These are phyloP conservation scores for Chiloscyllium punctatum DNA, from an alignment of 2,797 vertebrate genomes.

Conservation along the genomic window DNA sequence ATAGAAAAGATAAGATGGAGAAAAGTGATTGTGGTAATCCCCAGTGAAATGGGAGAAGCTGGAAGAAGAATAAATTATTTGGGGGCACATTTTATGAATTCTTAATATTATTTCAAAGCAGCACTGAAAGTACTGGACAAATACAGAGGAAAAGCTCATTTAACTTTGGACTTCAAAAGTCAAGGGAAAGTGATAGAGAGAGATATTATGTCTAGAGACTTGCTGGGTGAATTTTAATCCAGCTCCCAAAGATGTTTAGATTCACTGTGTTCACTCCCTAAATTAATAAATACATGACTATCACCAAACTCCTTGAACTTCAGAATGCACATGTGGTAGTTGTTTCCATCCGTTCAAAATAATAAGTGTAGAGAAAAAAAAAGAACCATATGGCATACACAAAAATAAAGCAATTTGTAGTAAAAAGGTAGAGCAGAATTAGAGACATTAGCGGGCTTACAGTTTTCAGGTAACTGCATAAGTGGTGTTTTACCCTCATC, in stretches of 20 bases:
- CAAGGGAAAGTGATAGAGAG: not conserved
- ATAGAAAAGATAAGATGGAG: not conserved
- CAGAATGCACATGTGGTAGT: not conserved
- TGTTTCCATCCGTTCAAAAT: not conserved
- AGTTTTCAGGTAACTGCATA: not conserved
- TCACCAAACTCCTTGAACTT: not conserved
- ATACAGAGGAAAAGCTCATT: not conserved
- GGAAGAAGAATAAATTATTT: not conserved
- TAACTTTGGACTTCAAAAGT: not conserved
- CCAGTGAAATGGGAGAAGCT: not conserved
- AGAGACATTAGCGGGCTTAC: not conserved
- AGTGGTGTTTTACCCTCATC: not conserved
- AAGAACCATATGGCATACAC: not conserved
- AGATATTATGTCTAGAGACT: not conserved
- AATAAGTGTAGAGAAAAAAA: not conserved
- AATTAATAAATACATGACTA: not conserved
- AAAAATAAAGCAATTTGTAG: constrained; percentile 5
- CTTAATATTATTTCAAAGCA: not conserved
- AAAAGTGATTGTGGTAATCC: not conserved
- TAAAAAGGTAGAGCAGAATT: not conserved
- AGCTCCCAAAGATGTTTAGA: not conserved
- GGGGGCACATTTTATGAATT: not conserved
- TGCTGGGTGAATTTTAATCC: not conserved
- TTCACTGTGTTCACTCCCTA: not conserved
- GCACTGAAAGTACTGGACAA: not conserved